These are phyloP conservation scores for Polymixis lichenea DNA, from an alignment of 2,888 invertebrate genomes.

Conservation along the genomic window DNA sequence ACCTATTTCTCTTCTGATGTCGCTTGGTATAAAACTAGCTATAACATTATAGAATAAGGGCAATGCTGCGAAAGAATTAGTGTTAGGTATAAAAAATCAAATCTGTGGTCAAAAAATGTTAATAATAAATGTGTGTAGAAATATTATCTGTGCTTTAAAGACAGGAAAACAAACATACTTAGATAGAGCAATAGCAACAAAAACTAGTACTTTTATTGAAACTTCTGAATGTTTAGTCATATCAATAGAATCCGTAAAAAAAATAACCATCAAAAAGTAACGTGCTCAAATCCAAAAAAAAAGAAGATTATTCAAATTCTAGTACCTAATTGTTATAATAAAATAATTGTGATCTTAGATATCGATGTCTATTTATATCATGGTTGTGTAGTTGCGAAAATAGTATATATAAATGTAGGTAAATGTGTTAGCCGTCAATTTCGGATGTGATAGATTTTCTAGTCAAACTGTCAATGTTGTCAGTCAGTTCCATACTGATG, in stretches of 20 bases:
- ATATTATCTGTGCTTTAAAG: not conserved
- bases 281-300: slow-evolving; percentile 38
- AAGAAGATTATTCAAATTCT: slow-evolving; percentile 5
- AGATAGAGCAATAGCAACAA: not conserved
- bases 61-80: slow-evolving; percentile 62
- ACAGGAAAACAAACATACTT: too few species aligned
- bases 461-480: slow-evolving; percentile 40
- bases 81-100: slow-evolving; percentile 11
- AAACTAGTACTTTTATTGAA: slow-evolving; percentile 16
- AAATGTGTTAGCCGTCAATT: slow-evolving; percentile 50
- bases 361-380: slow-evolving; percentile 77
- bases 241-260: not conserved
- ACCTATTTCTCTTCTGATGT: slow-evolving; percentile 30
- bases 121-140: not conserved
- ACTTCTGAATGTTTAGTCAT: slow-evolving; percentile 19
- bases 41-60: slow-evolving; percentile 32
- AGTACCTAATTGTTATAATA: slow-evolving; percentile 44
- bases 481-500: not conserved
- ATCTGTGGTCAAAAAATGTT: not conserved
- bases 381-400: slow-evolving; percentile 72
- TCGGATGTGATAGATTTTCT: slow-evolving; percentile 58
- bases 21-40: slow-evolving; percentile 41
- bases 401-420: slow-evolving; percentile 46
- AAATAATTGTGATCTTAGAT: slow-evolving; percentile 65
- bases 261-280: slow-evolving; percentile 5